A percentile compares a stretch with the other conserved stretches of the same genome.
Conservation (phyloP, 2,113 vertebrate species). For the Tetrao urogallus region DNA sequence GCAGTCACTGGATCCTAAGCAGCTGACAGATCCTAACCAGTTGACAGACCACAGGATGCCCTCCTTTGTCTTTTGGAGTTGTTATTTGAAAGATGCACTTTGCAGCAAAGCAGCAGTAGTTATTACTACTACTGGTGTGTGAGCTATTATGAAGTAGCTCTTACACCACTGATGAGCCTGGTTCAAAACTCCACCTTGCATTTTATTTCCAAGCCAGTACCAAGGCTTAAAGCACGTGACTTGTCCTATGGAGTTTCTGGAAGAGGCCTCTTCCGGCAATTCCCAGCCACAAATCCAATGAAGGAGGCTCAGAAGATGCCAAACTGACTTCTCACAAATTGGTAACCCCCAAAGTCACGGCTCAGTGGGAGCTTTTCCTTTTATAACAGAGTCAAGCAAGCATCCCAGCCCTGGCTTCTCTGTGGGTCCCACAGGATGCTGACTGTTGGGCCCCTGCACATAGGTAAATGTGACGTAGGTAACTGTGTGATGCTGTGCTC, state of each 20-base stretch:
- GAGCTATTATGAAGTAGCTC: not conserved
- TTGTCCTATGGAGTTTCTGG: not conserved
- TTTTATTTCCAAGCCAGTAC: not conserved
- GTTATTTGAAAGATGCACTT: not conserved
- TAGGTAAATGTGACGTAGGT: accelerated
- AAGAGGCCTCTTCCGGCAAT: not conserved
- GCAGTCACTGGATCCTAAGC: not conserved
- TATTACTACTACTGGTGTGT: not conserved
- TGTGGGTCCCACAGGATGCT: accelerated
- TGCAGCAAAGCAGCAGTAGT: not conserved
- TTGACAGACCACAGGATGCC: not conserved
- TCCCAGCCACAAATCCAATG: accelerated
- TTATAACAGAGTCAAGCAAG: not conserved
- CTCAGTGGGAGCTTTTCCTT: not conserved
- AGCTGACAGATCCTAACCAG: not conserved
- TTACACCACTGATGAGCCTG: accelerated
- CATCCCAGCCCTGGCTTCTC: accelerated
- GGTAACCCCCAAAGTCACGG: not conserved
- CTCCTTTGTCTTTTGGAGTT: not conserved
- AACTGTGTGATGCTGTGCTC: conserved; percentile 4
- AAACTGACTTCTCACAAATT: not conserved
- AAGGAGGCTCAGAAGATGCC: not conserved
- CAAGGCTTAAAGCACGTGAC: accelerated
- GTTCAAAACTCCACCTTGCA: not conserved
- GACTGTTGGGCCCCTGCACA: not conserved